A percentile compares a stretch with the other conserved stretches of the same genome.
These are phyloP conservation scores for Atta colombica DNA, from an alignment of 1,140 invertebrate genomes.

Conservation along the genomic window DNA sequence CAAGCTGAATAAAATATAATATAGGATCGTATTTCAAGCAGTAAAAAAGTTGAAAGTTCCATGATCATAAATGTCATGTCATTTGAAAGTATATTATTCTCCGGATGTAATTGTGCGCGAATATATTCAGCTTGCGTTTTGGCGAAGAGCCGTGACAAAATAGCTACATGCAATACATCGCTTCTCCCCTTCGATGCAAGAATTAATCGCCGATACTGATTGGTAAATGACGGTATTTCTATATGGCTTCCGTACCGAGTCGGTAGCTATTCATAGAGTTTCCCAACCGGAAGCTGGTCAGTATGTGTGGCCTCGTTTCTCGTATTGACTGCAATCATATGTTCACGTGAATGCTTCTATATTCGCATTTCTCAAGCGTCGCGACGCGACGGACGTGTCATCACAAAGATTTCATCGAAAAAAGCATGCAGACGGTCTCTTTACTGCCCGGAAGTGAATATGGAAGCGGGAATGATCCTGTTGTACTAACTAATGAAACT, in stretches of 20 bases:
- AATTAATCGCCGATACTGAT: slow-evolving; percentile 33
- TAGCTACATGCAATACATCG: background rate
- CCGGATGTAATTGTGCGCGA: background rate
- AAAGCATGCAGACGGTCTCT: slow-evolving; percentile 27
- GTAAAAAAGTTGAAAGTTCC: background rate
- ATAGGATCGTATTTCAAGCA: background rate
- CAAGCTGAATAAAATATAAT: background rate
- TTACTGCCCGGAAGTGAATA: slow-evolving; percentile 63
- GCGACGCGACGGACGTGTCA: slow-evolving; percentile 10
- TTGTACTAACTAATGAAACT: slow-evolving; percentile 75
- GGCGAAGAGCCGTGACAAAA: background rate
- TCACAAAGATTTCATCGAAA: slow-evolving; percentile 7
- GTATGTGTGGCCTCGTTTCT: slow-evolving; percentile 29
- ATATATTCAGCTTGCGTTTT: background rate
- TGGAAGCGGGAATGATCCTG: slow-evolving; percentile 59
- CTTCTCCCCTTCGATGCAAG: background rate
- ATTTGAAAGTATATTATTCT: background rate
- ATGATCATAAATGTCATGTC: background rate
- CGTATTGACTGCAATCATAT: slow-evolving; percentile 28
- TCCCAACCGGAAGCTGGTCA: background rate
- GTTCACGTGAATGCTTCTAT: slow-evolving; percentile 7
- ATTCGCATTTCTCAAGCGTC: slow-evolving; percentile 11
- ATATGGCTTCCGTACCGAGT: background rate
- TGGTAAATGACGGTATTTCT: background rate
- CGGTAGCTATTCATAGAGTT: slow-evolving; percentile 55